These are phyloP conservation scores for Beris chalybata DNA, from an alignment of 2,888 invertebrate species.

Conservation along the genomic window DNA sequence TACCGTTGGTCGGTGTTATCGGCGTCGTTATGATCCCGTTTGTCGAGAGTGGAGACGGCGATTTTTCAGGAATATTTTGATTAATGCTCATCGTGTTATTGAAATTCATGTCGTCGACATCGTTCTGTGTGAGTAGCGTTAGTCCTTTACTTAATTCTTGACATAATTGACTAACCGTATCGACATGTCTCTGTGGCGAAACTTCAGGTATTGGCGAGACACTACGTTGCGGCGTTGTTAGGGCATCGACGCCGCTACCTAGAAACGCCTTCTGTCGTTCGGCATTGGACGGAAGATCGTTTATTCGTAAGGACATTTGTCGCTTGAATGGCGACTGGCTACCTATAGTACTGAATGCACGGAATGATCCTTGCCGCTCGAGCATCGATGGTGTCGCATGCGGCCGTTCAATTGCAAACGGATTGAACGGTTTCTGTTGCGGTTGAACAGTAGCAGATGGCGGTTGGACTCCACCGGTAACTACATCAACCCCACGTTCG, in stretches of 20 bases:
- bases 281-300: constrained; percentile 92
- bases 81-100: constrained; percentile 61
- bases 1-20: constrained; percentile 36
- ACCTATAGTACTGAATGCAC: constrained; percentile 78
- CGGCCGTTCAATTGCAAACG: constrained; percentile 92
- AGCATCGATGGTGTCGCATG: constrained; percentile 94
- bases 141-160: constrained; percentile 74
- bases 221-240: constrained; percentile 54
- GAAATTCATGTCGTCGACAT: constrained; percentile 60
- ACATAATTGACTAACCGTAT: constrained; percentile 72
- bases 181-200: constrained; percentile 63
- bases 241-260: constrained; percentile 46
- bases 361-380: constrained; percentile 92
- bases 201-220: constrained; percentile 80
- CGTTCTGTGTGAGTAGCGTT: constrained; percentile 65
- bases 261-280: constrained; percentile 69
- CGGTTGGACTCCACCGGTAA: constrained; percentile 46
- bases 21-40: constrained; percentile 27
- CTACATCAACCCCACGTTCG: constrained; percentile 57
- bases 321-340: constrained; percentile 92
- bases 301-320: constrained; percentile 91
- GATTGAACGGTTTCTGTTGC: constrained; percentile 74
- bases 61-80: constrained; percentile 57
- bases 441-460: constrained; percentile 55
- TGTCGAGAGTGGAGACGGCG: constrained; percentile 25